Percentiles rank a stretch among this genome's conserved stretches.
Conservation (phyloP, 2,113 vertebrate species). For the Haplotaxodon microlepis region DNA sequence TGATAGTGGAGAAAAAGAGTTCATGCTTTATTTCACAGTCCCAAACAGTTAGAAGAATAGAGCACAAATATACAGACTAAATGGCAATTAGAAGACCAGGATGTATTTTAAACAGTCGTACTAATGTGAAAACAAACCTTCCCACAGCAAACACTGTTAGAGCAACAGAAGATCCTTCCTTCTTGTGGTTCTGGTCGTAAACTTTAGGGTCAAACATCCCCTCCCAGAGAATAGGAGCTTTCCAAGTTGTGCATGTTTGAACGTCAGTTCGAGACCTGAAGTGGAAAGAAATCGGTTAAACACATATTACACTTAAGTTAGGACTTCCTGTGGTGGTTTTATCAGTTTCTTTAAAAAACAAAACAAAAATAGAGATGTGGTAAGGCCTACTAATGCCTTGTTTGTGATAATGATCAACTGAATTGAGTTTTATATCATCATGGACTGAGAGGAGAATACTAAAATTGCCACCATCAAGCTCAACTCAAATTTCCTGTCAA, state of each 20-base stretch:
- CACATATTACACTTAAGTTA: not conserved
- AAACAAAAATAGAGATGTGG: not conserved
- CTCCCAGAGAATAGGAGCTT: conserved; percentile 75
- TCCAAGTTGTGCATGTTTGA: conserved; percentile 74
- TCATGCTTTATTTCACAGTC: not conserved
- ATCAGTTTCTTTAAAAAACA: not conserved
- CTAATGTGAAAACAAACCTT: conserved; percentile 56
- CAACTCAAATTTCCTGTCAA: not conserved
- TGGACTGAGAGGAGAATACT: not conserved
- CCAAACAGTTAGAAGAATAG: not conserved
- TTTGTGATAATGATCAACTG: not conserved
- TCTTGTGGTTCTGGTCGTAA: conserved; percentile 46
- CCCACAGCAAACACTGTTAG: conserved; percentile 78
- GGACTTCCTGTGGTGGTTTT: not conserved
- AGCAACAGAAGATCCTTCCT: conserved; percentile 61
- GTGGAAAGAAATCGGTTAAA: not conserved
- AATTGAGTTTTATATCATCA: not conserved
- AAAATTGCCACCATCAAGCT: not conserved
- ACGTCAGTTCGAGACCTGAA: conserved; percentile 64
- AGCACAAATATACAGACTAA: not conserved
- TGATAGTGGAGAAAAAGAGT: not conserved
- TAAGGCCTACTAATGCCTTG: not conserved
- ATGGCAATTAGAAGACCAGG: not conserved
- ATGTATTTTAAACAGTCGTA: not conserved
- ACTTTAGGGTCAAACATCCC: conserved; percentile 65